Conservation (phyloP, 2,888 invertebrate genomes). For the Hyppa rectilinea region DNA sequence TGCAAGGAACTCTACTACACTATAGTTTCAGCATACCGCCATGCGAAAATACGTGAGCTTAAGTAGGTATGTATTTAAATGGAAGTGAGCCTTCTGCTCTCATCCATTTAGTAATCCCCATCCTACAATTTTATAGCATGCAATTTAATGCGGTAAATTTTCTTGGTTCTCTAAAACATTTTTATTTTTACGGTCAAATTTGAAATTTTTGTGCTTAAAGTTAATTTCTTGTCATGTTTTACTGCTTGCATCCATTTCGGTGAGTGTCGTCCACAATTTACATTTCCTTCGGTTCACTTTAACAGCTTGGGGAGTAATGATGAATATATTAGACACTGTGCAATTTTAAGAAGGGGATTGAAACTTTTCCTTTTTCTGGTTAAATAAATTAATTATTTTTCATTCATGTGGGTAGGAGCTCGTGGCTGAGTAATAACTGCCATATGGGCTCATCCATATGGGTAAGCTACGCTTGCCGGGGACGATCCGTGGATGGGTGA, state of each 20-base stretch:
- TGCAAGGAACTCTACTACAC: too few relatives aligned
- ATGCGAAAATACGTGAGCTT: too few relatives aligned
- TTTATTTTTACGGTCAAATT: constrained; percentile 38
- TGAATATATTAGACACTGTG: constrained; percentile 25
- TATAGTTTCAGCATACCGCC: too few relatives aligned
- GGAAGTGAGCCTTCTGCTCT: constrained; percentile 1
- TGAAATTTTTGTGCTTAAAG: constrained; percentile 19
- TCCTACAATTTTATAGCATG: constrained; percentile 33
- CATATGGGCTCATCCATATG: too few relatives aligned
- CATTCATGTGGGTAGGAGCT: too few relatives aligned
- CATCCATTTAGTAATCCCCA: neutral
- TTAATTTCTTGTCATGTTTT: constrained; percentile 42
- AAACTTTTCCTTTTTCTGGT: neutral
- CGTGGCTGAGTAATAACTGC: too few relatives aligned
- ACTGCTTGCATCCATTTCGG: constrained; percentile 32
- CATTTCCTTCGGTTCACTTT: constrained; percentile 35
- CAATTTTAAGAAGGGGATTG: constrained; percentile 21
- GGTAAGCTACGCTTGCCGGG: too few relatives aligned
- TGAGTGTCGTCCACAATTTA: constrained; percentile 19
- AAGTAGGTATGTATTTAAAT: too few relatives aligned
- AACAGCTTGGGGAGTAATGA: constrained; percentile 13
- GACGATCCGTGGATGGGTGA: too few relatives aligned
- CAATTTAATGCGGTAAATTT: constrained; percentile 29
- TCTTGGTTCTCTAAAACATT: constrained; percentile 8
- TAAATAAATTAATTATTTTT: constrained; percentile 6